phyloP scores from a whole-genome alignment of 2,113 vertebrate species.

The Struthidea cinerea region DNA sequence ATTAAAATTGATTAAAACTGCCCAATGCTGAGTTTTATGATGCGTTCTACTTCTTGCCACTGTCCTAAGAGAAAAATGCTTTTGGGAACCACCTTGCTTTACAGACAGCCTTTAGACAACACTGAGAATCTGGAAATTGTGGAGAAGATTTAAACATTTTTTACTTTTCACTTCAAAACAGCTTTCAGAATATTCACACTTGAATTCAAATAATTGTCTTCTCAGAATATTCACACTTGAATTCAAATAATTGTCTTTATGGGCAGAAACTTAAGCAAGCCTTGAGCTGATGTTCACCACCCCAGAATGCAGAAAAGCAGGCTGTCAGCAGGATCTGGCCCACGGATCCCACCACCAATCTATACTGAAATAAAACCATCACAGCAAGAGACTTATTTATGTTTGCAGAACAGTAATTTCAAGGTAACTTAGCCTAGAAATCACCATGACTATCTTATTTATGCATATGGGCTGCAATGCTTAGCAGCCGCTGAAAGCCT shows the following conservation, averaged over 20 bases:
- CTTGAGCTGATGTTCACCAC: background rate
- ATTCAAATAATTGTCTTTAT: background rate
- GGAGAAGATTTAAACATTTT: background rate
- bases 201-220: background rate
- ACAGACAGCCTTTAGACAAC: background rate
- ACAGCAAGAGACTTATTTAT: background rate
- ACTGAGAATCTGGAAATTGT: background rate
- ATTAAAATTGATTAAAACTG: background rate
- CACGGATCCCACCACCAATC: background rate
- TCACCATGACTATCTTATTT: constrained; percentile 46
- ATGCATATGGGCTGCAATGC: background rate
- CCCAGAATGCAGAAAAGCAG: background rate
- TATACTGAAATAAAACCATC: background rate
- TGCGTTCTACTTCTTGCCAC: background rate
- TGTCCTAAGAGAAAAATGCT: background rate
- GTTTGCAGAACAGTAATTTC: constrained; percentile 30
- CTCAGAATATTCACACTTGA: too few relatives aligned
- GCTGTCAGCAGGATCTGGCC: background rate
- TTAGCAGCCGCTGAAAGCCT: background rate
- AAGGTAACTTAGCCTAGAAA: constrained; percentile 32
- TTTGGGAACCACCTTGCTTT: background rate
- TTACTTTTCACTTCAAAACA: background rate
- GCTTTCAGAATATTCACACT: background rate
- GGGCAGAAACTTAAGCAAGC: background rate
- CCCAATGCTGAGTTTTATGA: background rate